These are phyloP conservation scores for Lycaon pictus DNA, from an alignment of 2,113 vertebrate genomes.

Conservation along the genomic window DNA sequence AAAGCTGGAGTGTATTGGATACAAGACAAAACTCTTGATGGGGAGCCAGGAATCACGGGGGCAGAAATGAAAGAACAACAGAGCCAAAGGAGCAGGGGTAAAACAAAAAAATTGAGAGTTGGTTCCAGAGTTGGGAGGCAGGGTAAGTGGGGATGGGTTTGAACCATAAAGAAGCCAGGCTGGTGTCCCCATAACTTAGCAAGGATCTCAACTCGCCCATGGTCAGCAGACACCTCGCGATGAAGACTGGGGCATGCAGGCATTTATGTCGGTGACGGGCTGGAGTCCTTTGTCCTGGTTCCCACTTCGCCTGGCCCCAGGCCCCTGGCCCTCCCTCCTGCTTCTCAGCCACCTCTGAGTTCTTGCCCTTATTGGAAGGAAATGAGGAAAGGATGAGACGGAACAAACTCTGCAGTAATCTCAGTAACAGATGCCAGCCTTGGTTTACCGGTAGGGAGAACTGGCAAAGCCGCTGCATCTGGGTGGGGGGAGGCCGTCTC, in stretches of 20 bases:
- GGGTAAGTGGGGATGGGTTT: not conserved
- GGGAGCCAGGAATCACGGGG: not conserved
- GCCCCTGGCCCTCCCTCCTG: not conserved
- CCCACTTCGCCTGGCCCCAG: no score
- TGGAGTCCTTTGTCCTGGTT: not conserved
- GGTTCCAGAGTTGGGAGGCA: not conserved
- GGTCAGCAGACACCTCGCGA: not conserved
- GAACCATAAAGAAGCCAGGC: not conserved
- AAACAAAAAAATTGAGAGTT: not conserved
- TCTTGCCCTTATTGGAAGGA: not conserved
- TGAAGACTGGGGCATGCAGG: not conserved
- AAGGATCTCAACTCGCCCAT: not conserved
- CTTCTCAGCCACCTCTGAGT: not conserved
- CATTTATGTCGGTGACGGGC: rapidly evolving
- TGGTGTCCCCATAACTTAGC: not conserved
- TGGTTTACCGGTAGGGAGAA: not conserved
- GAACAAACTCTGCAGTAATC: not conserved
- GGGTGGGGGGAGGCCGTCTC: not conserved
- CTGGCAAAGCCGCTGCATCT: not conserved
- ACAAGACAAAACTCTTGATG: not conserved
- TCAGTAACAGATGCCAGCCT: not conserved
- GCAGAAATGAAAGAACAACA: not conserved
- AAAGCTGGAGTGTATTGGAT: not conserved
- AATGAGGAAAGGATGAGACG: not conserved
- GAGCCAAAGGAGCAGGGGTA: not conserved